Conservation (phyloP, 2,113 vertebrate genomes). For the Pituophis catenifer region DNA sequence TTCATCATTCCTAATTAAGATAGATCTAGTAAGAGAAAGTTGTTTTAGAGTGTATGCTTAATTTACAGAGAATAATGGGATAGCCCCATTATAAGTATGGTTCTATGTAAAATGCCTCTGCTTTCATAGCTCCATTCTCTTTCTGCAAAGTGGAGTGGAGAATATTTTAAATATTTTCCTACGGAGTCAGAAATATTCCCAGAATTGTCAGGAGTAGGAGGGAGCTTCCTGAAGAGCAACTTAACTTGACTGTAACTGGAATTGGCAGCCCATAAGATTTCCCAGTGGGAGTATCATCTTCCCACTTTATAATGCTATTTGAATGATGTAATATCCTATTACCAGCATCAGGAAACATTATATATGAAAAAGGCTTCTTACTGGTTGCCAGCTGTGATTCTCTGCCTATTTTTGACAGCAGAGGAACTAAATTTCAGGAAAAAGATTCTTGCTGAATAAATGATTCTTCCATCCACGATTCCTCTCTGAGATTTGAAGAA, state of each 20-base stretch:
- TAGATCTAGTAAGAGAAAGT: neutral
- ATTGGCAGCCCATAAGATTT: neutral
- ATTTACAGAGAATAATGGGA: neutral
- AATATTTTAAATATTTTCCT: neutral
- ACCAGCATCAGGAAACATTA: neutral
- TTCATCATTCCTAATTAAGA: neutral
- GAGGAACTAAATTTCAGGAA: neutral
- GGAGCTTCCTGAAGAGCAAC: neutral
- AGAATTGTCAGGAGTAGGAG: neutral
- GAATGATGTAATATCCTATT: neutral
- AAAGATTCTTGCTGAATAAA: neutral
- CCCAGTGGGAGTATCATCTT: neutral
- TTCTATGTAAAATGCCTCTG: neutral
- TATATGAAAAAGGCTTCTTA: neutral
- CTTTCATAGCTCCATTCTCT: neutral
- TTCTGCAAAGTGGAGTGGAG: neutral
- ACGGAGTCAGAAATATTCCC: neutral
- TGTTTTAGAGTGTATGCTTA: neutral
- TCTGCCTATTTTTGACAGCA: neutral
- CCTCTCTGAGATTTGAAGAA: neutral
- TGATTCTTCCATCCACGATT: neutral
- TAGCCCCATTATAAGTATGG: neutral
- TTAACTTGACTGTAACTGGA: neutral
- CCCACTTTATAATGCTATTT: neutral
- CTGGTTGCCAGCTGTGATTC: neutral